Evolutionary conservation across 2,113 vertebrate genomes (phyloP), one percentile per base, ranked within the genome.

Genomic region (Gymnarchus niloticus): DNA sequence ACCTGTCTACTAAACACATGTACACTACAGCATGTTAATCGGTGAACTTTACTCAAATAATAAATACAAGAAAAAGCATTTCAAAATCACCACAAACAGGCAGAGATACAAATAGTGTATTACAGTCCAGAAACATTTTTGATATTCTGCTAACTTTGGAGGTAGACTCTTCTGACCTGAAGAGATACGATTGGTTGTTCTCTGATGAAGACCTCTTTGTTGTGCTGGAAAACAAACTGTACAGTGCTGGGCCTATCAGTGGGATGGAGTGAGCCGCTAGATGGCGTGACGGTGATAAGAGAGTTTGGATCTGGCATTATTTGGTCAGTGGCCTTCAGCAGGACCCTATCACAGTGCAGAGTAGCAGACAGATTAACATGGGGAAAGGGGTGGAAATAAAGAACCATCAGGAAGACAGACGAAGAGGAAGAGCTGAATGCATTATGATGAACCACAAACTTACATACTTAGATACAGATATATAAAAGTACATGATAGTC

Each of bases 161-260:
- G 73, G 59, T 23, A 23, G 17, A n/a, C 81, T 83, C 83, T 46
- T 19, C n/a, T 86, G 87, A 98, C 98, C 93, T 97, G 94, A 89
- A 97, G 99, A 10, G 65, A 85, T 44, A 99, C 90, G 89, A 98
- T 17, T 12, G 96, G 91, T 8, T 95, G 93, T 25, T 95, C 92
- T 69, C 86, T 91, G 0, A 99, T 88, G 0, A 57, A 87, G 3
- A 98, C 76, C 88, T 98, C 96, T 17, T n/a, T 89, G 56, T 84
- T 93, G 17, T 95, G 92, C 46, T 86, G 93, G 88, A 97, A 98
- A 73, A 87, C 0, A 2, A 99, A 86, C 78, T 96, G 93, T 41
- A 98, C 88, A 1, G 83, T 87, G 12, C 89, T 90, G 6, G 91
- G 85, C n/a, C 93, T 93, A 28, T 96, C 93, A 0, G 85, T 87